Evolutionary conservation across 1,140 invertebrate species (phyloP), one percentile per base, ranked within the genome.

Genomic region (Ips typographus): DNA sequence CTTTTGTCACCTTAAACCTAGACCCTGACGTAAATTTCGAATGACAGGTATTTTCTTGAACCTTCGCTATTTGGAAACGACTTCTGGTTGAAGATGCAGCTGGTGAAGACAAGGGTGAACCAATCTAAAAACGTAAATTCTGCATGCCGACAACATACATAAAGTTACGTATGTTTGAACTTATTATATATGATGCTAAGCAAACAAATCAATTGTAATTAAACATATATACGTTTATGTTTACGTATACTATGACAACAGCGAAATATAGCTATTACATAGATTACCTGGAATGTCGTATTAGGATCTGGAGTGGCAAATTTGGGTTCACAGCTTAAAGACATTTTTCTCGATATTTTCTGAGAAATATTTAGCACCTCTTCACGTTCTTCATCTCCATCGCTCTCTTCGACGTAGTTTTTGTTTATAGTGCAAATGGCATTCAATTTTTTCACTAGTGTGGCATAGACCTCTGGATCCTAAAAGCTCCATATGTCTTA

Each of bases 401-500:
- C 65, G 52, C 67, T 70, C 49, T 73, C 73, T 55, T 70, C 60
- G 7, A 61, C 57, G 51, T 72, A 72, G n/a, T 63, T 68, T 71
- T 76, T 77, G 52, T 78, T 78, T 5, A 78, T 72, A 5, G 77
- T 78, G 59, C 77, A 78, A 59, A 78, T 77, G 36, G 73, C 77
- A 56, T 71, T 76, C 36, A 78, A 68, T 64, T 77, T 76, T 61
- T 76, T 76, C 5, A 77, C 75, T 40, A 74, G 47, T 51, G 76
- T 71, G 3, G 66, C 62, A 61, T 77, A 78, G 6, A 69, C 77
- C 68, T 76, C 71, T 1, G 77, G 74, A 67, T 78, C 69, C 77
- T 78, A 67, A 22, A 22, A 22, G 22, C 22, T 22, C 22, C 22
- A 22, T 22, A 22, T 22, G 22, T 22, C 22, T 22, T 22, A 22